Evolutionary conservation across 2,888 invertebrate species (phyloP).

Genomic region (Ochropacha duplaris): DNA sequence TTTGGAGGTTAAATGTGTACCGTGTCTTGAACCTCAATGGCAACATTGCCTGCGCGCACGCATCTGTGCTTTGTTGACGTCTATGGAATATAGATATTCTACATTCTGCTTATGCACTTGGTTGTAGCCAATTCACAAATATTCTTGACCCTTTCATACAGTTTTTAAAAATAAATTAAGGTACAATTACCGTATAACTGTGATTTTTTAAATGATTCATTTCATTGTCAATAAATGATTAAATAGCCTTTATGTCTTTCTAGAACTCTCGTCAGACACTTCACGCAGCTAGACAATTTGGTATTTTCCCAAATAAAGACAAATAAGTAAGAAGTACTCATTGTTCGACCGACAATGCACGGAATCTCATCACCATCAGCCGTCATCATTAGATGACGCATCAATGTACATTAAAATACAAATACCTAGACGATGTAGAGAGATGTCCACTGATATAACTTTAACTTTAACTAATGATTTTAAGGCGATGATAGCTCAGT

Average conservation of each 20-base stretch:
- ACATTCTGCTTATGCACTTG: not conserved
- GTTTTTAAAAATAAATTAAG: too few species aligned
- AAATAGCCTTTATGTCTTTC: not conserved
- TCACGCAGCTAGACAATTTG: not conserved
- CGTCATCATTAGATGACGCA: not conserved
- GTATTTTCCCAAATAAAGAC: not conserved
- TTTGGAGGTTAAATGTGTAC: not conserved
- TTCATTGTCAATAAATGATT: too few species aligned
- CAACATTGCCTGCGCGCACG: not conserved
- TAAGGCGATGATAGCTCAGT: too few species aligned
- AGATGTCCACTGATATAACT: not conserved
- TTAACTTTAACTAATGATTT: too few species aligned
- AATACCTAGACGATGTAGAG: too few species aligned
- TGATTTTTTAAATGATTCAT: too few species aligned
- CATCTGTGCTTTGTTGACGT: conserved; percentile 2
- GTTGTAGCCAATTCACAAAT: not conserved
- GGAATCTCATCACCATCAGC: not conserved
- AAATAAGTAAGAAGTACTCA: not conserved
- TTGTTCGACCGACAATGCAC: not conserved
- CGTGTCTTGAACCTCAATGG: conserved; percentile 3
- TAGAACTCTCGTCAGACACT: too few species aligned
- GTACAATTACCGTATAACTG: too few species aligned
- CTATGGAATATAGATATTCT: not conserved
- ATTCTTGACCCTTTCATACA: too few species aligned
- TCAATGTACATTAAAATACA: not conserved